These are phyloP conservation scores for Phylloscopus trochiloides DNA, from an alignment of 2,113 vertebrate genomes.

Conservation along the genomic window DNA sequence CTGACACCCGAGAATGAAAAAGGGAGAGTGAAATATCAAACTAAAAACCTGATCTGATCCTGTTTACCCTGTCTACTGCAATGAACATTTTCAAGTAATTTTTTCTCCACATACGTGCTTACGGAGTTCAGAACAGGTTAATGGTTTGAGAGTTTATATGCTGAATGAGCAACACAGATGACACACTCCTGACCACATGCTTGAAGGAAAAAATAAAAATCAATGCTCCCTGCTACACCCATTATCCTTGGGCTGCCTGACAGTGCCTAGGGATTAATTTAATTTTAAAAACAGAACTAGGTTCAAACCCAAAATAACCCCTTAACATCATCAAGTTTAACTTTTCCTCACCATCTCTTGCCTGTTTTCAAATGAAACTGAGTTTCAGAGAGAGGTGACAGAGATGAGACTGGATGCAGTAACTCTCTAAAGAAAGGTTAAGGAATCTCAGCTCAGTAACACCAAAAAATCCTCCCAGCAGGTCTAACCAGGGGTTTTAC, in stretches of 20 bases:
- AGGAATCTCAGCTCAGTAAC: background rate
- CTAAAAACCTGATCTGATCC: background rate
- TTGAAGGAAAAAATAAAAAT: background rate
- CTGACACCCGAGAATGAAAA: background rate
- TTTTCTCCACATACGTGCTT: background rate
- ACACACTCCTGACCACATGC: background rate
- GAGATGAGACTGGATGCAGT: background rate
- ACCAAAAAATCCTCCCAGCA: background rate
- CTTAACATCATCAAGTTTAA: background rate
- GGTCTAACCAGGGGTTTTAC: background rate
- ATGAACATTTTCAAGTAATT: background rate
- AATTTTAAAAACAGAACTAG: background rate
- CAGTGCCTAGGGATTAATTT: slow-evolving; percentile 4
- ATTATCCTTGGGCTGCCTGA: background rate
- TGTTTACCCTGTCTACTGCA: background rate
- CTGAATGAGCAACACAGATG: background rate
- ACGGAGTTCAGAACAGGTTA: background rate
- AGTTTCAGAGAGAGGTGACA: background rate
- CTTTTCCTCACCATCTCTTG: background rate
- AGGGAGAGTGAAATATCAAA: background rate
- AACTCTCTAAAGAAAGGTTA: background rate
- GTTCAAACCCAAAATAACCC: slow-evolving; percentile 19
- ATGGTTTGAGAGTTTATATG: background rate
- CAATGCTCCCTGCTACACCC: background rate
- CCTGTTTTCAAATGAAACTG: background rate